Evolutionary conservation across 2,113 vertebrate genomes (phyloP), one percentile per base, ranked within the genome.

Genomic region (Catharus fuscescens): DNA sequence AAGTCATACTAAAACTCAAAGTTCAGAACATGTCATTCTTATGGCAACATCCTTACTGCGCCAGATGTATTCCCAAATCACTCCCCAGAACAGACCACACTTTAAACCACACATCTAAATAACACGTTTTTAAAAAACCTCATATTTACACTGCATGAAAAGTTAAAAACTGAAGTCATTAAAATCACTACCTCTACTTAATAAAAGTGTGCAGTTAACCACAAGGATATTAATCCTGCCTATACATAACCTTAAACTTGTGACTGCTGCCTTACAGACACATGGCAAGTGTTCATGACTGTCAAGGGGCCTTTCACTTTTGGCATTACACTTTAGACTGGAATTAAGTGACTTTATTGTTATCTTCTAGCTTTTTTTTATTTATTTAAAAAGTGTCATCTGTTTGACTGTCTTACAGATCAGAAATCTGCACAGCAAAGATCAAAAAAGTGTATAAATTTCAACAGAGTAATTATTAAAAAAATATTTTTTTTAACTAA

Each of bases 21-120:
- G 96, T 89, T 97, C 94, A 86, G 96, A 94, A 95, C 93, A 96
- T 86, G 92, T 96, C 89, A 73, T 92, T 97, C 95, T 93, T 42
- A 57, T 96, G 93, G 96, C 90, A 92, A 91, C 28, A 70, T 93
- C 34, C 45, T 83, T 25, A 61, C 50, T 3, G 42, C 64, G 0
- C 90, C 97, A 97, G 97, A 96, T 95, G 97, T 86, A 73, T 89
- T 93, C 97, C 96, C 96, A 92, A 90, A 74, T 60, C 42, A 1
- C 80, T 80, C 69, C 34, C 62, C 25, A 78, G 80, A 84, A 94
- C 88, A 60, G 61, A 88, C 45, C 73, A 81, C 34, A 50, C 70
- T 95, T 92, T 50, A 64, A 96, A 92, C n/a, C 59, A 69, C 62
- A 77, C 28, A 34, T 87, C 80, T 81, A 84, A 80, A 56, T 62